Base-by-base conservation (phyloP, 2,797 vertebrate genomes). In the Phalanger gymnotis region DNA sequence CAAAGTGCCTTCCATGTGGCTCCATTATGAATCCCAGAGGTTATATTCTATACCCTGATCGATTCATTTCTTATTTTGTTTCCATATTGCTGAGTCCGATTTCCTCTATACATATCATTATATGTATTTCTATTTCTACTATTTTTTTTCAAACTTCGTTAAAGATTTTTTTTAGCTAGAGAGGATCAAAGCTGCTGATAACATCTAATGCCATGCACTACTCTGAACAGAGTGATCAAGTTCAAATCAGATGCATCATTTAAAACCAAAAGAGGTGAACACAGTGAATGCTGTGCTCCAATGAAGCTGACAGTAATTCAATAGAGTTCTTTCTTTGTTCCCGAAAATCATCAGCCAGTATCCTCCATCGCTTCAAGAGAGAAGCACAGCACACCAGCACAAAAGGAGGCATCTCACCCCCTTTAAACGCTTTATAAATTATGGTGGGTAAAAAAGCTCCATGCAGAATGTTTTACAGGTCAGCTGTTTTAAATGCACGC, bases 11-110 rank as follows among this genome's bases (percentile, higher is more conserved):
- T 90, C 40, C 81, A 12, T 2, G 56, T 89, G 92, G 34, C 34
- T 95, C 89, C 57, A 53, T 11, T 1, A 90, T 92, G 90, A 92
- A 95, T 95, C 90, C 94, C 91, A 92, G 53, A 56, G 94, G 54
- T 73, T 96, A 95, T 54, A 92, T 95, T 95, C 57, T 96, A 97
- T 94, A 92, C 0, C 40, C 40, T 95, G 73, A 96, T 92, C 92
- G 0, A 73, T 92, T 96, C 52, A 92, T 94, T 90, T 11, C 31
- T 14, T 11, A 66, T 56, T 95, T 96, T 96, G 93, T 97, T 93
- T 55, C 89, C 58, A 30, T 54, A 53, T 14, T 94, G 56, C 9
- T 93, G 27, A 95, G 22, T 52, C 93, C 5, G 19, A 94, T 55
- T 91, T 95, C 40, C 0, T 0, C 81, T 92, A 97, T 94, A 54